Evolutionary conservation across 2,888 invertebrate genomes (phyloP), one percentile per base, ranked within the genome.

Genomic region (Sclerodermus sp.): DNA sequence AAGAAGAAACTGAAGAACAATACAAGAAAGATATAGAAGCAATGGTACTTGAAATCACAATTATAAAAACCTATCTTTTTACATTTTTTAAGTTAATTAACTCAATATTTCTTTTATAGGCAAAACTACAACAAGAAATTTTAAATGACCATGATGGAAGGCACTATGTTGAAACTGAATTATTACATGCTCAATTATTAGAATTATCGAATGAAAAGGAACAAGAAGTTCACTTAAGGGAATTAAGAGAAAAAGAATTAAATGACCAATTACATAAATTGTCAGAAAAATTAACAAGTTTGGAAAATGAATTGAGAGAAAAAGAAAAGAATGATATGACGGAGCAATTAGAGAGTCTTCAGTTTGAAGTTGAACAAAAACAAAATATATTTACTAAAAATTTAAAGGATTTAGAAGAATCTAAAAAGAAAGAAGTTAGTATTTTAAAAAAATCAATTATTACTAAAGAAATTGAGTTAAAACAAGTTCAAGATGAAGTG

Each of bases 11-110:
- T 2, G 69, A 71, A 29, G 57, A 65, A 2, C 66, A 66, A 13
- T 63, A 74, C 17, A 62, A 57, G 44, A 66, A 59, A 14, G 73
- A 76, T 40, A 60, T 74, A 14, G 75, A 73, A 51, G 55, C 64
- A 12, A 70, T 75, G 74, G 66, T 39, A 15, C 3, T n/a, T 39
- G 14, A 39, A 15, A 5, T 10, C 15, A 39, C 4, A 10, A 13
- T 12, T n/a, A n/a, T n/a, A n/a, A n/a, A n/a, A n/a, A n/a, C n/a
- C n/a, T n/a, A n/a, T n/a, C n/a, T n/a, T n/a, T n/a, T n/a, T n/a
- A n/a, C n/a, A n/a, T n/a, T n/a, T n/a, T n/a, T n/a, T n/a, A n/a
- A n/a, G n/a, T n/a, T n/a, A n/a, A n/a, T n/a, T n/a, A n/a, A n/a
- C n/a, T n/a, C n/a, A n/a, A n/a, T n/a, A n/a, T n/a, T 18, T 17